Evolutionary conservation across 2,113 vertebrate species (phyloP).

Genomic region (Trogon surrucura): DNA sequence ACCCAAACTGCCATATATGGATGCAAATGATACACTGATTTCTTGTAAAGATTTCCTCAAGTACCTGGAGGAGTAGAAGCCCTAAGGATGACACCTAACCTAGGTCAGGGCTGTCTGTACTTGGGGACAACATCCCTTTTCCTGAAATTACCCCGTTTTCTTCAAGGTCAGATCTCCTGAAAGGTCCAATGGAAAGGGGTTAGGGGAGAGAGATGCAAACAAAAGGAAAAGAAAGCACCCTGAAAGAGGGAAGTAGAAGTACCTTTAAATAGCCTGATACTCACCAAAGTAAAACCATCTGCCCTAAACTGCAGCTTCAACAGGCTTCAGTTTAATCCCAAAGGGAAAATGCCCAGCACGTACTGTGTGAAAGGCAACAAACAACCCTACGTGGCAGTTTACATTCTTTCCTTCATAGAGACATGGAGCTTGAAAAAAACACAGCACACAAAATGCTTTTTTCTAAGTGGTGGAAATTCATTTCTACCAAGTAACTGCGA

Average conservation of each 20-base stretch:
- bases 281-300: background rate
- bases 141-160: background rate
- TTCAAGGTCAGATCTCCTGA: background rate
- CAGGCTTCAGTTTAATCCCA: background rate
- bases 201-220: background rate
- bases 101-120: background rate
- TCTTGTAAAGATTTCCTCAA: background rate
- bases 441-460: background rate
- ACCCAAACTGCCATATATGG: background rate
- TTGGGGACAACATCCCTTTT: background rate
- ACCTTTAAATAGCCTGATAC: background rate
- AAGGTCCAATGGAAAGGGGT: background rate
- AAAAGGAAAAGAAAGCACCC: background rate
- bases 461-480: background rate
- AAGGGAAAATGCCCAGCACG: background rate
- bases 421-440: background rate
- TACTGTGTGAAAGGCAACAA: background rate
- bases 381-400: background rate
- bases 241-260: background rate
- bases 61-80: background rate
- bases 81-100: background rate
- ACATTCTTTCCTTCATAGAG: background rate
- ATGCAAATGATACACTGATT: background rate
- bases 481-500: background rate
- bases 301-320: background rate